These are phyloP conservation scores for Pelochelys cantorii DNA, from an alignment of 2,797 vertebrate genomes.

Conservation along the genomic window DNA sequence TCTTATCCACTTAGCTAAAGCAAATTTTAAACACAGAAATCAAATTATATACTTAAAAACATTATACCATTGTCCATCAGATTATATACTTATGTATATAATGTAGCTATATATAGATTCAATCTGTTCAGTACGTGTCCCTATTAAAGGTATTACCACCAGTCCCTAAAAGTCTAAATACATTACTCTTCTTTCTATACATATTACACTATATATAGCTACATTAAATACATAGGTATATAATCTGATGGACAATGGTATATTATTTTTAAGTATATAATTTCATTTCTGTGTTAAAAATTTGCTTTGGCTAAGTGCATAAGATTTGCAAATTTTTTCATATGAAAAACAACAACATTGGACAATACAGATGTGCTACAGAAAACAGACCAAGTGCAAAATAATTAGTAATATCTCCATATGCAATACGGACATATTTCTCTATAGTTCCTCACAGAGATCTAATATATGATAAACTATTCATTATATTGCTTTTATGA, in stretches of 20 bases:
- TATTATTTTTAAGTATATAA: slow-evolving; percentile 25
- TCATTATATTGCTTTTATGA: background rate
- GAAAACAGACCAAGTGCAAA: background rate
- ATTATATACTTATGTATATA: background rate
- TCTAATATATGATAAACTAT: background rate
- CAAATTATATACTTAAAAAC: slow-evolving; percentile 37
- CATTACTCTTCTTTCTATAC: background rate
- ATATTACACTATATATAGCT: background rate
- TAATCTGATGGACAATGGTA: background rate
- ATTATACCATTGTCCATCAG: background rate
- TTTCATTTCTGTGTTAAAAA: slow-evolving; percentile 55
- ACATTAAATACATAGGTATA: background rate
- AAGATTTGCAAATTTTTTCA: slow-evolving; percentile 68
- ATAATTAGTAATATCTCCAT: background rate
- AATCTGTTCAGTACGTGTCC: background rate
- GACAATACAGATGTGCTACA: background rate
- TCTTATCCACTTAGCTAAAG: slow-evolving; percentile 64
- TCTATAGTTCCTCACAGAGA: background rate
- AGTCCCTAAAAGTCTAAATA: background rate
- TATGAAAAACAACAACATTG: background rate
- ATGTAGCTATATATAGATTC: background rate
- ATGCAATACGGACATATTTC: background rate
- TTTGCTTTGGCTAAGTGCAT: slow-evolving; percentile 54
- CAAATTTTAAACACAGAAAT: slow-evolving; percentile 50
- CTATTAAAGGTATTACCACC: background rate